Base-by-base conservation (phyloP, 2,888 invertebrate species). In the Dynastes grantii region DNA sequence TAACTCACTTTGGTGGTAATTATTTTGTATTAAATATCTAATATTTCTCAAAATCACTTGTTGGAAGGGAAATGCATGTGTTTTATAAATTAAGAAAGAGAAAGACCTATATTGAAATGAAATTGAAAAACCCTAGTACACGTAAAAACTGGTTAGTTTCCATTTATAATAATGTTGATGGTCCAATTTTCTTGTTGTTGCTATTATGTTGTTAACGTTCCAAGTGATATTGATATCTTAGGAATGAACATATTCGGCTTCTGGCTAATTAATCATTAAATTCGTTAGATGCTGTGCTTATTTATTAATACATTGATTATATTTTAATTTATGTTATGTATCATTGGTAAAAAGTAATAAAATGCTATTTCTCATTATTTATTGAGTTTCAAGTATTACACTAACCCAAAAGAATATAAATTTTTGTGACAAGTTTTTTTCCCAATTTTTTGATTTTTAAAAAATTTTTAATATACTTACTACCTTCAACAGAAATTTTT, bases 151-250 rank as follows among this genome's bases (percentile, higher is more conserved):
- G 63, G 64, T 75, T 49, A 73, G 61, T 75, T 68, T 49, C 73
- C 73, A 61, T 58, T 58, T 27, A 75, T 75, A 63, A 3, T 77
- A 64, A 67, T 78, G 80, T 79, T 81, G 81, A 65, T 80, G 80
- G 82, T 80, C 67, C 79, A 75, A 76, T 81, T 83, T 80, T 75
- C 81, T 75, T 78, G 73, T 75, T 55, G 70, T 77, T 78, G 63
- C 77, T 65, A 67, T 79, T 77, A 63, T 75, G 79, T 81, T 84
- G 85, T 84, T 85, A 84, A 86, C 86, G 85, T 88, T 88, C 88
- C 88, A 88, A 88, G 88, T 89, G 88, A 88, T 88, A 85, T 84
- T 85, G 84, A 84, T 85, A 76, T 81, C 84, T 83, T 86, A 86
- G 87, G 88, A 87, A 82, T 87, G 87, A 87, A 87, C 79, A 79